Evolutionary conservation across 2,797 vertebrate species (phyloP).

Genomic region (Craterocephalus amniculus): DNA sequence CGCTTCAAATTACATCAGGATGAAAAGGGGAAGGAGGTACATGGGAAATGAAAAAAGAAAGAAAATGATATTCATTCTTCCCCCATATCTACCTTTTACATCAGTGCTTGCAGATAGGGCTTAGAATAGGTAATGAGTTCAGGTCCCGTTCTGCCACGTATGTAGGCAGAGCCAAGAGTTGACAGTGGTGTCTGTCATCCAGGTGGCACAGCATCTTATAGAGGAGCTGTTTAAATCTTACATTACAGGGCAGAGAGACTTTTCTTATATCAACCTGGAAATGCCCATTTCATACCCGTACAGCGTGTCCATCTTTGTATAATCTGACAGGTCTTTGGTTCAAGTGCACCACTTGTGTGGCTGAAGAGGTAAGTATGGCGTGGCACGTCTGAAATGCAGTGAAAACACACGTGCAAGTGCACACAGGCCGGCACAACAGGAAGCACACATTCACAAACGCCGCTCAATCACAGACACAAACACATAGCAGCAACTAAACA

Average conservation of each 20-base stretch:
- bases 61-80: constrained; percentile 78
- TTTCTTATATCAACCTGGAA: constrained; percentile 25
- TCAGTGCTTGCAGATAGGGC: constrained; percentile 65
- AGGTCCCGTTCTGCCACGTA: constrained; percentile 35
- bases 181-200: constrained; percentile 46
- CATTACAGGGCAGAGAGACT: not conserved
- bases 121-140: constrained; percentile 71
- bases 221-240: constrained; percentile 42
- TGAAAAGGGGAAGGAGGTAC: constrained; percentile 79
- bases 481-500: constrained; percentile 56
- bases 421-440: constrained; percentile 26
- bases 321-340: constrained; percentile 45
- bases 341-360: constrained; percentile 34
- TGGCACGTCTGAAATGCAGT: constrained; percentile 28
- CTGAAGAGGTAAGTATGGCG: constrained; percentile 41
- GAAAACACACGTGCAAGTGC: constrained; percentile 14
- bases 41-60: constrained; percentile 69
- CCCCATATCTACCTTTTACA: constrained; percentile 80
- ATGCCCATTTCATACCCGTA: constrained; percentile 19
- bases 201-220: constrained; percentile 22
- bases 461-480: constrained; percentile 55
- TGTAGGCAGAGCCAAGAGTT: constrained; percentile 41
- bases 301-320: constrained; percentile 26
- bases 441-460: constrained; percentile 22
- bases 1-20: constrained; percentile 81